Percentiles rank a stretch among this genome's conserved stretches.
Evolutionary conservation across 2,113 vertebrate species (phyloP).

Genomic region (Thamnaconus septentrionalis): DNA sequence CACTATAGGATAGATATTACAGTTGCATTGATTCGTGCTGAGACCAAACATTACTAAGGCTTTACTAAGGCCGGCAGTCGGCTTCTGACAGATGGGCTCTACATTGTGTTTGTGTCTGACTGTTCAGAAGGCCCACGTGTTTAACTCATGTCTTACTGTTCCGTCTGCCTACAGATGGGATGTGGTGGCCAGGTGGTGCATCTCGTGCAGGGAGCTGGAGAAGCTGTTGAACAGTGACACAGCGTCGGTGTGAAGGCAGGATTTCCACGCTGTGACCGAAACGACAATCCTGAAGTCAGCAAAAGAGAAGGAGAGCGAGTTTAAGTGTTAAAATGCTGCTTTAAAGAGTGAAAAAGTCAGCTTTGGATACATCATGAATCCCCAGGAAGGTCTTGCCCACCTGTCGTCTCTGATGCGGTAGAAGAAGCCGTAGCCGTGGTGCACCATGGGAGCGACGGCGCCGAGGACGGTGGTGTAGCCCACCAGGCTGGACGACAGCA

Average conservation of each 20-base stretch:
- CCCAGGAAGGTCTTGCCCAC: constrained; percentile 66
- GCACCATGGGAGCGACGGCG: constrained; percentile 85
- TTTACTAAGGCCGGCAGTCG: constrained; percentile 1
- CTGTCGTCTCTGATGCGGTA: constrained; percentile 92
- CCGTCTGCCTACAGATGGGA: constrained; percentile 77
- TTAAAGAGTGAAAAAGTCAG: background rate
- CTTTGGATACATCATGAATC: background rate
- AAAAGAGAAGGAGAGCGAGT: background rate
- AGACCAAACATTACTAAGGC: constrained; percentile 28
- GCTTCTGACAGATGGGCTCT: background rate
- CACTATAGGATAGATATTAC: constrained; percentile 5
- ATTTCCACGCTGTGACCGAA: constrained; percentile 85
- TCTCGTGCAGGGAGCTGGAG: constrained; percentile 80
- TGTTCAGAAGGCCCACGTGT: background rate
- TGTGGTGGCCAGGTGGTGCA: constrained; percentile 79
- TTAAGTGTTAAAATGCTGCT: background rate
- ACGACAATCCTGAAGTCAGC: constrained; percentile 77
- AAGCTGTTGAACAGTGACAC: constrained; percentile 78
- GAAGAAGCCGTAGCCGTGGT: constrained; percentile 91
- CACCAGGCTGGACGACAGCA: constrained; percentile 90
- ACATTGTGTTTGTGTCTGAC: background rate
- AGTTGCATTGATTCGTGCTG: constrained; percentile 82
- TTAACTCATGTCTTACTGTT: background rate
- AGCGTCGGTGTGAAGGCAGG: constrained; percentile 84
- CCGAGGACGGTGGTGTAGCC: constrained; percentile 87